Base-by-base conservation (phyloP, 2,113 vertebrate genomes). In the Lucifuga dentata region DNA sequence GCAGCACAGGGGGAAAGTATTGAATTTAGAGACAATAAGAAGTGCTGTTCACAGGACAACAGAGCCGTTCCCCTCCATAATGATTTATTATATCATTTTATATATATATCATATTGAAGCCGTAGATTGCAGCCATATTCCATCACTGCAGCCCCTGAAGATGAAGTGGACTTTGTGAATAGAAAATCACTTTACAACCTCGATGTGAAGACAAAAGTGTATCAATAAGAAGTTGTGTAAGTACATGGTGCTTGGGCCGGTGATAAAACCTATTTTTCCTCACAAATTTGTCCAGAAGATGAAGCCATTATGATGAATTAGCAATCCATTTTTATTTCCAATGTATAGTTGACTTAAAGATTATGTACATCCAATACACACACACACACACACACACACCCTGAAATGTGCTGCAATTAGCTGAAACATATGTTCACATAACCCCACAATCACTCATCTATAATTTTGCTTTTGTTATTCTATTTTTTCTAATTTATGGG, bases 11-110 rank as follows among this genome's bases (percentile, higher is more conserved):
- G 24, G 48, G 58, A 11, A 15, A 43, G 83, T 86, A 89, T 90
- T 90, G 86, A 89, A 87, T 90, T 85, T 85, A 71, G 85, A 89
- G 80, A 88, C 86, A 90, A 89, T 90, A 87, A 87, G 79, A 81
- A 61, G 62, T 69, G 70, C 77, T 87, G 70, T 83, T 84, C 81
- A 73, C 81, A 84, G 86, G 88, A 84, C 88, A 79, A 40, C 69
- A 16, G 26, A 80, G 58, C 68, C 64, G 5, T 61, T 71, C 66
- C 40, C 71, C 57, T 68, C 74, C 74, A 74, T 86, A 81, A 86
- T 87, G 83, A 90, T 88, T 90, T 88, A 90, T 87, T 81, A 86
- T 84, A 76, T 82, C 76, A 77, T 83, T 78, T 78, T 83, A 29
- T 72, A 73, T 85, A 73, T 84, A 71, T 69, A 50, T 78, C 83